These are phyloP conservation scores for Xestia rhomboidea DNA, from an alignment of 2,888 invertebrate genomes.

Conservation along the genomic window DNA sequence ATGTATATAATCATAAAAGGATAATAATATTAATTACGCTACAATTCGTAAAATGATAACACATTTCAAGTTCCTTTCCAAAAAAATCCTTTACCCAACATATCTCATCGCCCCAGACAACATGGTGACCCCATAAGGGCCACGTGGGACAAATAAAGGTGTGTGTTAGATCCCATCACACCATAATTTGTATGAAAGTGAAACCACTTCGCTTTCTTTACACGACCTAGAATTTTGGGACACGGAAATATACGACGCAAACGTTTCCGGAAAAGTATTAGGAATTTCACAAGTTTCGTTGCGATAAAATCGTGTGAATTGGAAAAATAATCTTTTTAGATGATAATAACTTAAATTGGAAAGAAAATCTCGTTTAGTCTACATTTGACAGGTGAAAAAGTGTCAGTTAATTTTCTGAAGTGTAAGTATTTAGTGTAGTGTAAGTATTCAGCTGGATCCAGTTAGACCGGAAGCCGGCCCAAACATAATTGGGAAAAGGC, in stretches of 20 bases:
- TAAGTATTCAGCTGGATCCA: too few relatives aligned
- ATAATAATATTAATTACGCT: neutral
- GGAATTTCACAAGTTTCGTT: constrained; percentile 12
- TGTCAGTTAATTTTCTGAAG: neutral
- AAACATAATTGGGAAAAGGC: too few relatives aligned
- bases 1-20: neutral
- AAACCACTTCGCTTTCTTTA: constrained; percentile 79
- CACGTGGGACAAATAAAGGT: constrained; percentile 72
- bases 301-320: constrained; percentile 1
- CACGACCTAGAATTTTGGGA: constrained; percentile 36
- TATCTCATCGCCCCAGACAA: constrained; percentile 15
- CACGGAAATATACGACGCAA: constrained; percentile 22
- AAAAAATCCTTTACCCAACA: neutral
- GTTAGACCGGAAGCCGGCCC: too few relatives aligned
- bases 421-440: neutral
- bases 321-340: neutral
- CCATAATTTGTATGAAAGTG: constrained; percentile 83
- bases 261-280: constrained; percentile 34
- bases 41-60: neutral
- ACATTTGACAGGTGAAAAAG: too few relatives aligned
- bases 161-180: constrained; percentile 69
- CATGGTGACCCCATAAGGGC: constrained; percentile 72
- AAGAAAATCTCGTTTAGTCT: too few relatives aligned
- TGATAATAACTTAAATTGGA: neutral
- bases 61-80: neutral